Percentiles rank a stretch among this genome's conserved stretches.
These are phyloP conservation scores for Aphelenchoides besseyi DNA, from an alignment of 1,140 invertebrate species.

Conservation along the genomic window DNA sequence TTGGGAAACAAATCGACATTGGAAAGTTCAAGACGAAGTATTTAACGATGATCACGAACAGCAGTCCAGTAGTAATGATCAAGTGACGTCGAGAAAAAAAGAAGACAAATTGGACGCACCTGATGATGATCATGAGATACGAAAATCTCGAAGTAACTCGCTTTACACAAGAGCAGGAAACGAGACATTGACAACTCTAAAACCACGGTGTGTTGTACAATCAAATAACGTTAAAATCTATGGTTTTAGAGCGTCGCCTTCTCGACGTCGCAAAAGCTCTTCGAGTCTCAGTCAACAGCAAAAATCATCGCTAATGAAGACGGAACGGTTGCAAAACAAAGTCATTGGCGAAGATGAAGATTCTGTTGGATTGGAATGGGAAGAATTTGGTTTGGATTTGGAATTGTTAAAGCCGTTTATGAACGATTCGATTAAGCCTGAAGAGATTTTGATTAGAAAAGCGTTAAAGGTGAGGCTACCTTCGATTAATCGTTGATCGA, in stretches of 20 bases:
- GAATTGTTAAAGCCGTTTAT: neutral
- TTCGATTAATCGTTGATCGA: neutral
- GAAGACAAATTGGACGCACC: neutral
- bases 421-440: neutral
- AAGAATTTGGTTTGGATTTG: slow-evolving; percentile 11
- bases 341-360: neutral
- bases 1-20: slow-evolving; percentile 21
- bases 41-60: neutral
- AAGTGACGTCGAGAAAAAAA: neutral
- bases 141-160: neutral
- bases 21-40: neutral
- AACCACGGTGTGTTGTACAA: neutral
- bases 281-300: slow-evolving; percentile 1
- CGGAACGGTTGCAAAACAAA: neutral
- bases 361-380: neutral
- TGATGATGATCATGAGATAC: neutral
- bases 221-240: neutral
- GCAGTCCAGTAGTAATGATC: neutral
- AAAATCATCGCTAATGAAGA: neutral
- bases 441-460: neutral
- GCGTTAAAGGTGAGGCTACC: neutral
- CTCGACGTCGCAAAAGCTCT: slow-evolving; percentile 4
- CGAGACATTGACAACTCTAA: slow-evolving; percentile 11
- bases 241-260: neutral
- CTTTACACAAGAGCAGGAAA: slow-evolving; percentile 17